A percentile compares a stretch with the other conserved stretches of the same genome.
These are phyloP conservation scores for Periophthalmus modestus DNA, from an alignment of 2,113 vertebrate genomes.

Conservation along the genomic window DNA sequence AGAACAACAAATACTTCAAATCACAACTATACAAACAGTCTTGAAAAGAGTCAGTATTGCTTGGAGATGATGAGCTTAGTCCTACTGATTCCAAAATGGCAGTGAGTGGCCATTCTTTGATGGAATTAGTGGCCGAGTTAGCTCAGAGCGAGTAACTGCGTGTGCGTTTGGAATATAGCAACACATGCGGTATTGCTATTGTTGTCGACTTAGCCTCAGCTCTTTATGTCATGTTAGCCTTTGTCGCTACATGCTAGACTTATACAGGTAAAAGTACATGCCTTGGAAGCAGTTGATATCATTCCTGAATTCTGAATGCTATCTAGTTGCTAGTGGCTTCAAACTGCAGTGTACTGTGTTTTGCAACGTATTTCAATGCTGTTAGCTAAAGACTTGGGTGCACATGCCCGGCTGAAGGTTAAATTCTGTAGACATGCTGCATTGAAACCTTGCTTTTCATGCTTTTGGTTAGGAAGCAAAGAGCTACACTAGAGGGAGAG, in stretches of 20 bases:
- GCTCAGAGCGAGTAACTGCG: constrained; percentile 72
- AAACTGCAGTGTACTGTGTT: constrained; percentile 25
- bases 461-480: constrained; percentile 40
- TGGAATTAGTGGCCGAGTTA: constrained; percentile 63
- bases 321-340: constrained; percentile 23
- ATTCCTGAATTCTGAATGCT: constrained; percentile 45
- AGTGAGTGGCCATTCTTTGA: constrained; percentile 58
- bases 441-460: constrained; percentile 42
- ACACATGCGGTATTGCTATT: constrained; percentile 72
- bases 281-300: constrained; percentile 51
- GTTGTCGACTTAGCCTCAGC: constrained; percentile 32
- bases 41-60: constrained; percentile 32
- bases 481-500: constrained; percentile 53
- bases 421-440: constrained; percentile 68
- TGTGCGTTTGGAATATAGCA: constrained; percentile 64
- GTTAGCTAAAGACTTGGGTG: constrained; percentile 51
- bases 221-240: constrained; percentile 42
- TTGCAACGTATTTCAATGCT: constrained; percentile 66
- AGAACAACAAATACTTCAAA: constrained; percentile 12
- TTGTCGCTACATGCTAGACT: constrained; percentile 68
- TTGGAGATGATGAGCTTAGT: constrained; percentile 5
- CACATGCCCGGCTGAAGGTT: constrained; percentile 63
- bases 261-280: constrained; percentile 58
- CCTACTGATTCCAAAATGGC: constrained; percentile 59
- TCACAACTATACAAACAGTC: constrained; percentile 27